Conservation (phyloP, 1,140 invertebrate species). For the Protaetia brevitarsis region DNA sequence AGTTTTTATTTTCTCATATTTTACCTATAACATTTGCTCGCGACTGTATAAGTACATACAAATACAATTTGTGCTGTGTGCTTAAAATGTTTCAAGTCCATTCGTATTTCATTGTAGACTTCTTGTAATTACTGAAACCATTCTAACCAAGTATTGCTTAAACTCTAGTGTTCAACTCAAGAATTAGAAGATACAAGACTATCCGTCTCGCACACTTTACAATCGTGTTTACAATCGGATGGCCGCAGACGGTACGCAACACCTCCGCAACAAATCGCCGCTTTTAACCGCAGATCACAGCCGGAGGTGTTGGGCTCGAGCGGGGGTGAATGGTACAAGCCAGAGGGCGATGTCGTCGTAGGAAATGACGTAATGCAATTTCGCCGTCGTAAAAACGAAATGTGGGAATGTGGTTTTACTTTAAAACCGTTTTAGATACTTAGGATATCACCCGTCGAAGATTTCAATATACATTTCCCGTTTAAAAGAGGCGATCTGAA, state of each 20-base stretch:
- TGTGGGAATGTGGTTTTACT: background rate
- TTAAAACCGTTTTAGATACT: constrained; percentile 55
- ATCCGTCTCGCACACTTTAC: constrained; percentile 77
- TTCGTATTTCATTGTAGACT: too few relatives aligned
- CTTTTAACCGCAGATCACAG: constrained; percentile 74
- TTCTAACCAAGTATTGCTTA: constrained; percentile 52
- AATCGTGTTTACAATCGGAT: constrained; percentile 79
- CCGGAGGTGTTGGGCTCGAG: constrained; percentile 60
- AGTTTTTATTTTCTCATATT: too few relatives aligned
- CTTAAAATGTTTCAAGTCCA: too few relatives aligned
- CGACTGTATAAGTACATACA: too few relatives aligned
- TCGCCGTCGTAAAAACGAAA: background rate
- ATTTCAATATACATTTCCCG: constrained; percentile 88
- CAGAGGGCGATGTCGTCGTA: constrained; percentile 60
- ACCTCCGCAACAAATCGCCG: constrained; percentile 81
- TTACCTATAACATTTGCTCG: too few relatives aligned
- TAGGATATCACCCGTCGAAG: constrained; percentile 65
- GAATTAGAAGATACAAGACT: constrained; percentile 81
- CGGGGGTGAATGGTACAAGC: constrained; percentile 59
- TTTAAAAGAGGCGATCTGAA: constrained; percentile 84
- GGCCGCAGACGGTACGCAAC: constrained; percentile 77
- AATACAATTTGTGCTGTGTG: too few relatives aligned
- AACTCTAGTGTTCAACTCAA: constrained; percentile 48
- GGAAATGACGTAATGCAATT: constrained; percentile 57
- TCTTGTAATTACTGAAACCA: too few relatives aligned